phyloP scores from a whole-genome alignment of 2,797 vertebrate genomes.

The Melanotaenia boesemani region DNA sequence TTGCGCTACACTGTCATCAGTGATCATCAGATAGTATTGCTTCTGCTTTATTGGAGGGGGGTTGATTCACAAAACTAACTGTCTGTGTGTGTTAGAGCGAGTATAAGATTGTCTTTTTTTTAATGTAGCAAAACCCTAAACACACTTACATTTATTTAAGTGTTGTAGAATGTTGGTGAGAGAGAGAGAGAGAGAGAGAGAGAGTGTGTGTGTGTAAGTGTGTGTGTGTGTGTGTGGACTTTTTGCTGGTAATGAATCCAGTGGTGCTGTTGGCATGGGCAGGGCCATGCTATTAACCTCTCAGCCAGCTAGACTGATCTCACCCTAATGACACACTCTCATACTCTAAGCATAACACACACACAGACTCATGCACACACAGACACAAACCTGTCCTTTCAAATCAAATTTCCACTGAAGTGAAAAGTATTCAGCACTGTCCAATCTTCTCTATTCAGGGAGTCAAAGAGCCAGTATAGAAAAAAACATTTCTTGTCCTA shows the following conservation, averaged over 20 bases:
- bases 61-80: constrained; percentile 52
- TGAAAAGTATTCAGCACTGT: constrained; percentile 76
- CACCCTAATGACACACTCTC: constrained; percentile 77
- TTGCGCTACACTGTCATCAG: constrained; percentile 63
- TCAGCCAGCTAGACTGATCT: constrained; percentile 82
- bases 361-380: constrained; percentile 32
- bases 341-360: constrained; percentile 41
- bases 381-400: constrained; percentile 67
- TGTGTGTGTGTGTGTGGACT: constrained; percentile 24
- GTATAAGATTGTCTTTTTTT: constrained; percentile 41
- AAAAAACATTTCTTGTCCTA: constrained; percentile 58
- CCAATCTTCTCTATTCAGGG: constrained; percentile 75
- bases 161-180: constrained; percentile 19
- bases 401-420: constrained; percentile 78
- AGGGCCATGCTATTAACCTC: constrained; percentile 85
- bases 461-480: constrained; percentile 62
- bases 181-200: no score
- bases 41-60: constrained; percentile 48
- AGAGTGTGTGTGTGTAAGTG: not conserved
- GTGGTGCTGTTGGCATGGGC: constrained; percentile 82
- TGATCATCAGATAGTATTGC: constrained; percentile 59
- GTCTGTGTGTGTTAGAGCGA: not conserved
- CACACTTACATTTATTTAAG: constrained; percentile 41
- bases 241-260: constrained; percentile 81
- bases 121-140: constrained; percentile 31